These are phyloP conservation scores for Nyctibius bracteatus DNA, from an alignment of 2,113 vertebrate genomes.

Conservation along the genomic window DNA sequence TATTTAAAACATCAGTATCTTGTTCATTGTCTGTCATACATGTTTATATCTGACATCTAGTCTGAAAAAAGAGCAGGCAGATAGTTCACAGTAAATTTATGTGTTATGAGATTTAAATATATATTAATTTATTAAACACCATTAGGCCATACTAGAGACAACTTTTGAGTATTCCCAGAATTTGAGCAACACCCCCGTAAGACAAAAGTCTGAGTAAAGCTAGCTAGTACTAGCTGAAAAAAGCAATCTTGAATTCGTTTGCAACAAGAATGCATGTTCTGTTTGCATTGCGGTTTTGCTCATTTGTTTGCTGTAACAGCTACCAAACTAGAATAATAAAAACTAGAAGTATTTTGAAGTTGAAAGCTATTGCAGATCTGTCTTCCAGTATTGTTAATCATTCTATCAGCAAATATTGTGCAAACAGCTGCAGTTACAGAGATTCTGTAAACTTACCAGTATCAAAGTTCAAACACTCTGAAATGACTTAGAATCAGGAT, in stretches of 20 bases:
- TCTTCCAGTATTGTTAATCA: neutral
- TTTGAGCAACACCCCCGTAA: neutral
- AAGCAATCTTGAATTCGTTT: neutral
- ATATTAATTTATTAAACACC: neutral
- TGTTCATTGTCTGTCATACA: neutral
- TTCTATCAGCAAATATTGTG: neutral
- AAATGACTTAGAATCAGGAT: neutral
- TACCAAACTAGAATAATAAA: neutral
- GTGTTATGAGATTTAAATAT: neutral
- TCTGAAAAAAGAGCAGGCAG: neutral
- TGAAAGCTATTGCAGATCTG: neutral
- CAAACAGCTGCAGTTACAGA: neutral
- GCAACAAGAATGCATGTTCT: neutral
- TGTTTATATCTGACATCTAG: neutral
- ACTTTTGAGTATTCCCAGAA: neutral
- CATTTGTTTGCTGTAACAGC: neutral
- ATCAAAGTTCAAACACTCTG: neutral
- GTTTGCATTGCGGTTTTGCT: neutral
- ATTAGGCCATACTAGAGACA: neutral
- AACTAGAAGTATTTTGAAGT: neutral
- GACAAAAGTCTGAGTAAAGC: neutral
- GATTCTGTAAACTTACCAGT: neutral
- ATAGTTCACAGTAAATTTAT: neutral
- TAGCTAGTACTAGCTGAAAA: neutral
- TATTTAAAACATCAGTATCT: neutral